phyloP scores from a whole-genome alignment of 23 tunicate species.

The Clavelina lepadiformis region DNA sequence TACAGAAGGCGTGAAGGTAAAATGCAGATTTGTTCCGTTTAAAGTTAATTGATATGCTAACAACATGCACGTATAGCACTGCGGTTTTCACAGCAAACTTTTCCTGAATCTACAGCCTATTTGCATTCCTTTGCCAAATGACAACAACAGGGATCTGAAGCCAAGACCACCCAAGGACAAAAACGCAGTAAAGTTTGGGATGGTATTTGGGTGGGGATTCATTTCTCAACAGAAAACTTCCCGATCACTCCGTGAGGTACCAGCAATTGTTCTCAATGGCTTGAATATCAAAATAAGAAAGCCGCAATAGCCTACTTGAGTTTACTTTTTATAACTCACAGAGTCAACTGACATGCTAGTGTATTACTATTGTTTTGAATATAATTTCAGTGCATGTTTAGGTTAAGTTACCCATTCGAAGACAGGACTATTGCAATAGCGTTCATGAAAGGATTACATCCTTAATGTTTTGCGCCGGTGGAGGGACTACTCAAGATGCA shows the following conservation, averaged over 20 bases:
- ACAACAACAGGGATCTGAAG: conserved; percentile 19
- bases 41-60: background rate
- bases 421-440: conserved; percentile 4
- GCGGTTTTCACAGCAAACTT: background rate
- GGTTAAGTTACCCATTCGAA: conserved; percentile 29
- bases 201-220: conserved; percentile 49
- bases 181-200: conserved; percentile 6
- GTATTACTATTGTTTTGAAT: no score
- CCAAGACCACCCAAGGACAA: conserved; percentile 16
- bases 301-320: no score
- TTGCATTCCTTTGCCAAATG: conserved; percentile 24
- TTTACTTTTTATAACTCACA: no score
- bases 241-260: conserved; percentile 17
- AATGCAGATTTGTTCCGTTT: background rate
- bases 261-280: no score
- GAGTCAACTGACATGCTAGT: no score
- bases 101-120: conserved; percentile 29
- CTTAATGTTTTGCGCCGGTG: conserved; percentile 59
- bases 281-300: no score
- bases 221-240: background rate
- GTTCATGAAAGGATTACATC: conserved; percentile 9
- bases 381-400: no score
- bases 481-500: conserved; percentile 23
- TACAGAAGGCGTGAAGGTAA: conserved; percentile 41
- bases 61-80: background rate